Evolutionary conservation across 2,888 invertebrate genomes (phyloP).

Genomic region (Seira musarum): DNA sequence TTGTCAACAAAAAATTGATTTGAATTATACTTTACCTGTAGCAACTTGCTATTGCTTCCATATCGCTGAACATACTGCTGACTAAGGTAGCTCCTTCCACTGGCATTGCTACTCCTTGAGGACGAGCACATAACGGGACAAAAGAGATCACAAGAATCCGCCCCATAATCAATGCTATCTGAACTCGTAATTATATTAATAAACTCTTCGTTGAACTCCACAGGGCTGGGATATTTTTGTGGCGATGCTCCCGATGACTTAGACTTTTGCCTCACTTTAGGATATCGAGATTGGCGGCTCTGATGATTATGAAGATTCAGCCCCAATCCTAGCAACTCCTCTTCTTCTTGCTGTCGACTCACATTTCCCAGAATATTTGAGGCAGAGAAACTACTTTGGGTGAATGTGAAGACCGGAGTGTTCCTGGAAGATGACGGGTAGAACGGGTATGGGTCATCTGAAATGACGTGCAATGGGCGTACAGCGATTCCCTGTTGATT

Average conservation of each 20-base stretch:
- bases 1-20: not conserved
- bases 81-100: slow-evolving; percentile 45
- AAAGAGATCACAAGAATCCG: slow-evolving; percentile 44
- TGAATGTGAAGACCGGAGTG: slow-evolving; percentile 53
- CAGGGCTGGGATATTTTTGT: slow-evolving; percentile 50
- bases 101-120: slow-evolving; percentile 53
- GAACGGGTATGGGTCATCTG: slow-evolving; percentile 45
- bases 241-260: slow-evolving; percentile 60
- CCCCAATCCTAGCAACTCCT: no score
- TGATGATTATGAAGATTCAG: no score
- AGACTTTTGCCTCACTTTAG: slow-evolving; percentile 57
- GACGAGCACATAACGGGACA: slow-evolving; percentile 47
- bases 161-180: slow-evolving; percentile 52
- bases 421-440: slow-evolving; percentile 36
- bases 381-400: slow-evolving; percentile 51
- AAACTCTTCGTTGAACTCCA: slow-evolving; percentile 54
- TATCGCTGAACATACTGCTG: slow-evolving; percentile 55
- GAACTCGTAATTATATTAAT: slow-evolving; percentile 55
- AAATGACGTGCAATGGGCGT: slow-evolving; percentile 40
- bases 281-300: slow-evolving; percentile 35
- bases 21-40: slow-evolving; percentile 45
- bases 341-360: slow-evolving; percentile 24
- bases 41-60: slow-evolving; percentile 55
- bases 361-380: slow-evolving; percentile 43
- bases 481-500: slow-evolving; percentile 27